Evolutionary conservation across 2,797 vertebrate species (phyloP), one percentile per base, ranked within the genome.

Genomic region (Takifugu rubripes): DNA sequence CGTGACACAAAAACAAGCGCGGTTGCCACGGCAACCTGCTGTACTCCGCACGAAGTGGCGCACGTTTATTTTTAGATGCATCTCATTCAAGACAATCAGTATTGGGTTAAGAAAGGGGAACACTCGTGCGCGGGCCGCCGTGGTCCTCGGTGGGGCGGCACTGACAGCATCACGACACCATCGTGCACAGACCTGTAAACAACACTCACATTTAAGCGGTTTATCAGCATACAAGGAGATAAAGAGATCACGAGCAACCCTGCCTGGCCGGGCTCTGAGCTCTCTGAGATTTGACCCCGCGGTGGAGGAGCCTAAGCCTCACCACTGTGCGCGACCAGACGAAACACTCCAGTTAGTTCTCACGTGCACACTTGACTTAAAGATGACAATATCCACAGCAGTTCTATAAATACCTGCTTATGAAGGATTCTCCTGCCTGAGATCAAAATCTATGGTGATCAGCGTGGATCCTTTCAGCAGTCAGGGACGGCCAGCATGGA

Each of bases 1-100:
- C 53, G 59, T 83, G 84, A 87, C 81, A 88, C 59, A 62, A 90
- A 88, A 91, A 91, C 89, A 91, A 89, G 85, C 77, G 67, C 8
- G 68, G 90, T 92, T 87, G 85, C 81, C 84, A 83, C 89, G 79
- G 89, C 79, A 90, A 91, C 91, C 67, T 54, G 60, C 74, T 84
- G 75, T 84, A 79, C 83, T 79, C 79, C 79, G 84, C 78, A 85
- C 70, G 74, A 86, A 82, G 74, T 70, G 71, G 80, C 77, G 65
- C 56, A 47, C 45, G 50, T 87, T 88, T 92, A 92, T 90, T 92
- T 91, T 87, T 92, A 90, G 88, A 79, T 52, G 65, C 81, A 58
- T 73, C 71, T 72, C 75, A 81, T 87, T 83, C 78, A 78, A 77
- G 77, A 78, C 73, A 67, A 82, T 78, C 72, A 72, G 56, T 61